Evolutionary conservation across 2,113 vertebrate species (phyloP).

Genomic region (Catharus fuscescens): DNA sequence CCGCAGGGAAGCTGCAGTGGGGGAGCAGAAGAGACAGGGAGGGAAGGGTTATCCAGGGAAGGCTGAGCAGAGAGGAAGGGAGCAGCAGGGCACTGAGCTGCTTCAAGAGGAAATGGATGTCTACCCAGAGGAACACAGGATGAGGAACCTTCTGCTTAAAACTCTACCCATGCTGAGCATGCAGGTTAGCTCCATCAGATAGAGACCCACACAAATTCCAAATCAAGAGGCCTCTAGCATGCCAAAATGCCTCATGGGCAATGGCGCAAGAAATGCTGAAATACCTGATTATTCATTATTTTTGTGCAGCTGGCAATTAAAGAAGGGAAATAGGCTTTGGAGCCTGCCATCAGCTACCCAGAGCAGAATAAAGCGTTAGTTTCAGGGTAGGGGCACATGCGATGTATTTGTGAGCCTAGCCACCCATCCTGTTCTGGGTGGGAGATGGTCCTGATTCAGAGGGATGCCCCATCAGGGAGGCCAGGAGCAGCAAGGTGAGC

Average conservation of each 20-base stretch:
- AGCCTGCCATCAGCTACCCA: neutral
- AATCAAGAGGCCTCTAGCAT: neutral
- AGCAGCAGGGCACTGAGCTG: neutral
- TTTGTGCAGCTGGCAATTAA: neutral
- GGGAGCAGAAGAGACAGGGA: neutral
- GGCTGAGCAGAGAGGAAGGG: neutral
- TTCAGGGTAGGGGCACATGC: neutral
- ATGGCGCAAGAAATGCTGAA: neutral
- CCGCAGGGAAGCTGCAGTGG: slow-evolving; percentile 81
- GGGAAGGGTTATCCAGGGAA: neutral
- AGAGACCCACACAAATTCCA: neutral
- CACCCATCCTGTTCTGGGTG: neutral
- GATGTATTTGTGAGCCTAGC: neutral
- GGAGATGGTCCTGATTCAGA: neutral
- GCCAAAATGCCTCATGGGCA: neutral
- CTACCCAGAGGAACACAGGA: rapidly evolving
- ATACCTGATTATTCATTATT: neutral
- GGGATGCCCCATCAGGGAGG: rapidly evolving
- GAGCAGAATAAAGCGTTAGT: neutral
- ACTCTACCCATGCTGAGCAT: rapidly evolving
- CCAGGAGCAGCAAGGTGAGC: neutral
- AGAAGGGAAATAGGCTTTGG: neutral
- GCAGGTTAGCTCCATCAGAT: neutral
- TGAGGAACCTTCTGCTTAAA: neutral
- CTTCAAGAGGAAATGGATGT: neutral